These are phyloP conservation scores for Enteromius unitaeniatus DNA, from an alignment of 2,797 vertebrate species.

Conservation along the genomic window DNA sequence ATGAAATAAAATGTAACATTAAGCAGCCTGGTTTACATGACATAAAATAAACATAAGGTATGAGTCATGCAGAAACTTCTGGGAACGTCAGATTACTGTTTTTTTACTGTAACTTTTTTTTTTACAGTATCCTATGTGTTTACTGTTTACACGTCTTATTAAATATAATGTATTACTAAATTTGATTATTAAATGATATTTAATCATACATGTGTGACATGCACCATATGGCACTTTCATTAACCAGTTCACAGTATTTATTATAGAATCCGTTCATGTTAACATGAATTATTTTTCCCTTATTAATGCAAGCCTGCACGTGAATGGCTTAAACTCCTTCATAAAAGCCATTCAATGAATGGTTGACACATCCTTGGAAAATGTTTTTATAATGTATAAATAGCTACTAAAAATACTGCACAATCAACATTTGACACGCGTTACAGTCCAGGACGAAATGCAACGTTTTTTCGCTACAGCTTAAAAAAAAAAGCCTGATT, in stretches of 20 bases:
- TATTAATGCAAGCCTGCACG: background rate
- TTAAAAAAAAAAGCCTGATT: background rate
- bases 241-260: background rate
- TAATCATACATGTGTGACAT: too few relatives aligned
- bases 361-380: background rate
- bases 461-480: background rate
- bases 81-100: background rate
- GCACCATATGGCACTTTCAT: background rate
- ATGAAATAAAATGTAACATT: background rate
- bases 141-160: background rate
- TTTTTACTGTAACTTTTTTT: background rate
- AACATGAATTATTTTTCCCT: background rate
- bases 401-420: too few relatives aligned
- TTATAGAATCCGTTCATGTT: background rate
- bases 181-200: too few relatives aligned
- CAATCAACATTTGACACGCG: background rate
- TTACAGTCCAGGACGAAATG: background rate
- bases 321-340: background rate
- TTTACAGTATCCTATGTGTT: background rate
- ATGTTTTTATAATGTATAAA: too few relatives aligned
- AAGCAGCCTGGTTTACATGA: background rate
- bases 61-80: background rate
- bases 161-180: background rate
- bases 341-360: background rate
- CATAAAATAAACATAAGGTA: slow-evolving; percentile 2